These are phyloP conservation scores for Dilophus febrilis DNA, from an alignment of 2,888 invertebrate genomes.

Conservation along the genomic window DNA sequence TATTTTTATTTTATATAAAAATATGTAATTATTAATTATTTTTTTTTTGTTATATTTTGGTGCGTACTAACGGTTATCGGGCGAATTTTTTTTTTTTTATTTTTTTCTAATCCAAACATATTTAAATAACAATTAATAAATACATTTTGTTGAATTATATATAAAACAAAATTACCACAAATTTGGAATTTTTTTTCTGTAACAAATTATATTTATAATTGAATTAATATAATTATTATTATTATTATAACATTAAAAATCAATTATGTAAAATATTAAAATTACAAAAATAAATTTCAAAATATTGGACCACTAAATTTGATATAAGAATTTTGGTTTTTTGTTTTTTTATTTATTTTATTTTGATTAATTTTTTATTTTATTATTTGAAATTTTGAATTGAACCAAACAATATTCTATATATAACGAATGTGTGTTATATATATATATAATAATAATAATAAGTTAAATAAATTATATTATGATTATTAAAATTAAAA, in stretches of 20 bases:
- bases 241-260: background rate
- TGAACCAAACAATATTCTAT: background rate
- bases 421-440: background rate
- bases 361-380: background rate
- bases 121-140: conserved; percentile 1
- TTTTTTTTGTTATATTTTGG: background rate
- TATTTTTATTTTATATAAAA: conserved; percentile 1
- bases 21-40: background rate
- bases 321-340: background rate
- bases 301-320: background rate
- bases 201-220: background rate
- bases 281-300: background rate
- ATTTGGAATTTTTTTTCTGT: background rate
- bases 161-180: conserved; percentile 1
- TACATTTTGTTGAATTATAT: conserved; percentile 1
- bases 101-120: background rate
- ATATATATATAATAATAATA: background rate
- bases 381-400: too few relatives aligned
- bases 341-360: conserved; percentile 1
- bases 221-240: background rate
- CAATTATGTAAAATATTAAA: background rate
- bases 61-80: conserved; percentile 6
- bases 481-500: conserved; percentile 2
- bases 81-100: conserved; percentile 1
- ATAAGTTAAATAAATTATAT: background rate